Evolutionary conservation across 2,113 vertebrate species (phyloP).

Genomic region (Apus apus): DNA sequence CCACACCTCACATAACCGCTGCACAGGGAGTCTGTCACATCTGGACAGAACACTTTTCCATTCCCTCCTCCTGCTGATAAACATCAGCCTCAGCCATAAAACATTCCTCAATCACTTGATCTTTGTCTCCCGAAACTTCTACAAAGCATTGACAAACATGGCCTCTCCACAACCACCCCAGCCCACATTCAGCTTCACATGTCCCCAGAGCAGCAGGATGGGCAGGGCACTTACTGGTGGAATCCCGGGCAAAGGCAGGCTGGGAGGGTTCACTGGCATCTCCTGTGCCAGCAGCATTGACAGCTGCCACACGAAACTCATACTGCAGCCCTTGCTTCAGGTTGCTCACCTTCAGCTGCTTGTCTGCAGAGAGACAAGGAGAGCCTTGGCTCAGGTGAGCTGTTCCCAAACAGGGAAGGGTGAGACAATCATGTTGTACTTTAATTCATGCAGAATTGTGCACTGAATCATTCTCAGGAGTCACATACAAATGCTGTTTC

Average conservation of each 20-base stretch:
- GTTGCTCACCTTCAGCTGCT: constrained; percentile 73
- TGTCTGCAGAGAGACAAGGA: constrained; percentile 70
- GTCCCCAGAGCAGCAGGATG: not conserved
- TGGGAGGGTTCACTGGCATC: constrained; percentile 84
- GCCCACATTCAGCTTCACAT: not conserved
- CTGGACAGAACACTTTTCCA: not conserved
- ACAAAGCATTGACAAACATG: not conserved
- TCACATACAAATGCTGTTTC: not conserved
- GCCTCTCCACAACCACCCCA: rapidly evolving
- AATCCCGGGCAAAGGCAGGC: constrained; percentile 81
- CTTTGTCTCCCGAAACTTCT: not conserved
- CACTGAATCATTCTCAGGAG: not conserved
- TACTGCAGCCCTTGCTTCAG: constrained; percentile 86
- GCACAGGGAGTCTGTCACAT: not conserved
- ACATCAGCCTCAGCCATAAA: not conserved
- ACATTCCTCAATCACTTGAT: not conserved
- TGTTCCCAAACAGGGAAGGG: not conserved
- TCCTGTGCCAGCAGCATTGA: constrained; percentile 85
- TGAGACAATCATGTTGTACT: not conserved
- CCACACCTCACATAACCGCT: not conserved
- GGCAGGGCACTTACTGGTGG: constrained; percentile 78
- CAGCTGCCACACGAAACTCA: constrained; percentile 87
- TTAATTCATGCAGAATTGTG: not conserved
- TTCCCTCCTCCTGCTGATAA: not conserved
- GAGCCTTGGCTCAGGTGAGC: not conserved